Base-by-base conservation (phyloP, 2,888 invertebrate genomes). In the Gasteruption jaculator region DNA sequence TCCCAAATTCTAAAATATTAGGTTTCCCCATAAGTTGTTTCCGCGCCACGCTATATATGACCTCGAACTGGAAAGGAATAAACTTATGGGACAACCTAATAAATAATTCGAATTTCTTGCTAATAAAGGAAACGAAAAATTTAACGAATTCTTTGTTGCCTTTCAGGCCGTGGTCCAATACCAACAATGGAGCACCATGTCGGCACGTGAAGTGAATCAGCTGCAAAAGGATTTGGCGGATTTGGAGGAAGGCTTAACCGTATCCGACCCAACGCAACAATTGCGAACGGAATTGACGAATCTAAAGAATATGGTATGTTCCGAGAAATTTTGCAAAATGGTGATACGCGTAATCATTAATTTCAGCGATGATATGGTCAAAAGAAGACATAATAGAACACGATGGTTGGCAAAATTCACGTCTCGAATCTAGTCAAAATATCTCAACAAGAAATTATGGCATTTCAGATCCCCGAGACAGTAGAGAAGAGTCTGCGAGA, bases 161-260 rank as follows among this genome's bases (percentile, higher is more conserved):
- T 39, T 63, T 38, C 54, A 73, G 65, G 71, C 72, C 36, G 59
- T 84, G 31, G 71, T 76, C 37, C 80, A 84, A 53, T 86, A 84
- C 63, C 79, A 83, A 57, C 82, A 83, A 57, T 86, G 86, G 82
- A 88, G 87, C 64, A 78, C 78, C 43, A 76, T 86, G 58, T 85
- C 86, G 14, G 76, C 82, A 41, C 81, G 81, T 58, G 86, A 89
- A 71, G 82, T 89, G 35, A 82, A 82, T 54, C 81, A 82, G 48
- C 73, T 89, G 18, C 83, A 84, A 63, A 76, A 78, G 48, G 85
- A 86, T 64, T 73, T 87, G 46, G 76, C 75, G 44, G 82, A 82
- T 54, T 68, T 86, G 39, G 85, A 85, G 57, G 80, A 80, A 54
- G 77, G 81, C 34, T 71, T 82, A 21, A 80, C 79, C 50, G 77